Evolutionary conservation across 2,888 invertebrate genomes (phyloP).

Genomic region (Aelia acuminata): DNA sequence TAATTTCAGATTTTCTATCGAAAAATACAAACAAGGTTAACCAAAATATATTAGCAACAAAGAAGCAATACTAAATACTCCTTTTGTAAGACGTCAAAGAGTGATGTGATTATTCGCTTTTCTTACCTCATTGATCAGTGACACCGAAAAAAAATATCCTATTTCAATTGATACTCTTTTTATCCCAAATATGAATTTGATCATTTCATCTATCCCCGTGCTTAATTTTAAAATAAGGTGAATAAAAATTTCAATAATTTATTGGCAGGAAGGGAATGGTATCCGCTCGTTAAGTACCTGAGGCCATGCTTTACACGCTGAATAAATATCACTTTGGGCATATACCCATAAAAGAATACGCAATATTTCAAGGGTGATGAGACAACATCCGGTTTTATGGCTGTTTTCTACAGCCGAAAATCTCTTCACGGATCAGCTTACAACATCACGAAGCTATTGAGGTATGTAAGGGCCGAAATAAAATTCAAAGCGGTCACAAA

Average conservation of each 20-base stretch:
- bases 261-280: background rate
- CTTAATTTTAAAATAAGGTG: background rate
- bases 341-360: background rate
- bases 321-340: background rate
- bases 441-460: constrained; percentile 22
- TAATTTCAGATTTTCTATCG: constrained; percentile 14
- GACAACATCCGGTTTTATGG: constrained; percentile 19
- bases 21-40: constrained; percentile 36
- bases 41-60: constrained; percentile 24
- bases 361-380: constrained; percentile 21
- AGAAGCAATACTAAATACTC: too few species aligned
- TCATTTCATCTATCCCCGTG: too few species aligned
- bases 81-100: too few species aligned
- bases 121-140: too few species aligned
- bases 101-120: too few species aligned
- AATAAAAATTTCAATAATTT: background rate
- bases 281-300: background rate
- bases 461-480: constrained; percentile 27
- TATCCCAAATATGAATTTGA: too few species aligned
- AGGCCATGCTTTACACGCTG: background rate
- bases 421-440: constrained; percentile 29
- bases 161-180: too few species aligned
- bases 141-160: too few species aligned
- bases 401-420: constrained; percentile 6
- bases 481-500: constrained; percentile 40